Evolutionary conservation across 2,113 vertebrate genomes (phyloP).

Genomic region (Eretmochelys imbricata): DNA sequence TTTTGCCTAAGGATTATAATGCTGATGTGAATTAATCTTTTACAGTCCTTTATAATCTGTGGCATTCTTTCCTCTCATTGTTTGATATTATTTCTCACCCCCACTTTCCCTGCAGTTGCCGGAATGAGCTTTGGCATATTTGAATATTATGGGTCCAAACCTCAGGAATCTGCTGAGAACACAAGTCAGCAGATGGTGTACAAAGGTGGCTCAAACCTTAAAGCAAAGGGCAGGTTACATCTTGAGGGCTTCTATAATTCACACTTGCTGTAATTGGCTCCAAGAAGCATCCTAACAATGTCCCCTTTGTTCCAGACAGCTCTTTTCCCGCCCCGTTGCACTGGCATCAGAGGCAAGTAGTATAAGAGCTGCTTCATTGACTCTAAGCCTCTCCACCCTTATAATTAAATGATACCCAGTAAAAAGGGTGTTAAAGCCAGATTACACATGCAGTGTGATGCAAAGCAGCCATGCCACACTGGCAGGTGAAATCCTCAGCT

Average conservation of each 20-base stretch:
- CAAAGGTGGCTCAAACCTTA: neutral
- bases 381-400: neutral
- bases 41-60: neutral
- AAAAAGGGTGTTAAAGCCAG: neutral
- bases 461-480: neutral
- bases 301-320: rapidly evolving
- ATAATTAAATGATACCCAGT: neutral
- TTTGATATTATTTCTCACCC: neutral
- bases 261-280: neutral
- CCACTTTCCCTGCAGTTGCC: neutral
- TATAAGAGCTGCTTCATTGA: neutral
- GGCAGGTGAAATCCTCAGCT: neutral
- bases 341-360: neutral
- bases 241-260: neutral
- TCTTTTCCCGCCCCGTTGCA: neutral
- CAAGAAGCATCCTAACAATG: neutral
- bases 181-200: neutral
- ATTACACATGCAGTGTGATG: neutral
- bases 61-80: neutral
- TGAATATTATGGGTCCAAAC: neutral
- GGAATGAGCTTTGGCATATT: neutral
- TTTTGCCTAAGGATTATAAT: neutral
- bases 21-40: neutral
- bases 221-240: neutral
- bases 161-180: neutral